Evolutionary conservation across 2,797 vertebrate genomes (phyloP).

Genomic region (Coluber constrictor): DNA sequence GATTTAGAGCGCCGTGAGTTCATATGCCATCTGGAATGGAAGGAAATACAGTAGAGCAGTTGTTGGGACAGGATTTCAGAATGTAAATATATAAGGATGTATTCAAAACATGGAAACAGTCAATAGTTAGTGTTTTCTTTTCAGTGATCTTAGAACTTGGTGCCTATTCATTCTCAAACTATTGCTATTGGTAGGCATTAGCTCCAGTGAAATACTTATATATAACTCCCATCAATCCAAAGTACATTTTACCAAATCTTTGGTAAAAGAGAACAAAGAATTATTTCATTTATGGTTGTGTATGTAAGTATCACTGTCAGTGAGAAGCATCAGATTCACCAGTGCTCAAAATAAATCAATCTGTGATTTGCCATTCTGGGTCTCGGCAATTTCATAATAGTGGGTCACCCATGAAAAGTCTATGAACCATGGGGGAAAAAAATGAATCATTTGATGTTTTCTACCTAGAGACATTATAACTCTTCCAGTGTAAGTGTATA

Average conservation of each 20-base stretch:
- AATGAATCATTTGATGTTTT: constrained; percentile 33
- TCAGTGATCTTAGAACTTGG: neutral
- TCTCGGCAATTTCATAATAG: constrained; percentile 34
- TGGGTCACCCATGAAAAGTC: constrained; percentile 26
- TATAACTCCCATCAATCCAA: neutral
- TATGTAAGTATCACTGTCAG: constrained; percentile 10
- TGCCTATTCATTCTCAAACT: neutral
- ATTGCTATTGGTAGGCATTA: neutral
- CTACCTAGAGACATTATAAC: constrained; percentile 8
- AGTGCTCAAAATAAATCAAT: constrained; percentile 33
- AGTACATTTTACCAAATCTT: constrained; percentile 8
- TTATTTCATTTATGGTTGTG: neutral
- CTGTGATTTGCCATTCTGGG: constrained; percentile 5
- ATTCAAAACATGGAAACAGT: neutral
- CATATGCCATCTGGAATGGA: neutral
- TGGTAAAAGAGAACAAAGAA: constrained; percentile 8
- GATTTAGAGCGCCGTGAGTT: neutral
- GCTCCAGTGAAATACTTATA: constrained; percentile 1
- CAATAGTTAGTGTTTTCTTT: neutral
- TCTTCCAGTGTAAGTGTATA: constrained; percentile 15
- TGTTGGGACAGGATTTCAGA: neutral
- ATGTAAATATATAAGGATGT: neutral
- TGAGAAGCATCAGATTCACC: constrained; percentile 26
- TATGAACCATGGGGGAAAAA: constrained; percentile 25
- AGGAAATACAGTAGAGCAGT: neutral